A percentile compares a stretch with the other conserved stretches of the same genome.
These are phyloP conservation scores for Paralichthys olivaceus DNA, from an alignment of 2,113 vertebrate genomes.

Conservation along the genomic window DNA sequence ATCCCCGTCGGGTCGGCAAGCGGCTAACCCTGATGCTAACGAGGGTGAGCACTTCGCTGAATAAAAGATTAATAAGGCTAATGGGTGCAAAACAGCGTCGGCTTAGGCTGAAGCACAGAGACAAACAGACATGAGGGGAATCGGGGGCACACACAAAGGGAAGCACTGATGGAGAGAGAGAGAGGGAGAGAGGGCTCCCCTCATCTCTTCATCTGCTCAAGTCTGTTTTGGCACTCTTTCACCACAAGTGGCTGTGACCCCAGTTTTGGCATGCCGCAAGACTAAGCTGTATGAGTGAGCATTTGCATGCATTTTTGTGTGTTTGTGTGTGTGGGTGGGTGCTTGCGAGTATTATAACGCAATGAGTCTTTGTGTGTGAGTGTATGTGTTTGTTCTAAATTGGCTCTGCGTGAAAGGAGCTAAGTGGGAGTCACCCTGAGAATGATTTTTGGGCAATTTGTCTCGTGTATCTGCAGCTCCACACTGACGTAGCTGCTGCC, in stretches of 20 bases:
- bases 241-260: conserved; percentile 67
- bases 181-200: conserved; percentile 30
- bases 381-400: conserved; percentile 31
- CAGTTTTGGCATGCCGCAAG: conserved; percentile 59
- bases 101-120: conserved; percentile 52
- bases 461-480: conserved; percentile 49
- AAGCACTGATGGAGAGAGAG: conserved; percentile 8
- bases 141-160: conserved; percentile 25
- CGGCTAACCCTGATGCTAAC: conserved; percentile 57
- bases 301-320: conserved; percentile 21
- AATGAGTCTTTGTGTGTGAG: conserved; percentile 12
- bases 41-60: conserved; percentile 66
- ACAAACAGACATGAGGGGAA: conserved; percentile 44
- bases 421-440: conserved; percentile 58
- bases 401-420: conserved; percentile 50
- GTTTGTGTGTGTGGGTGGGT: conserved; percentile 14
- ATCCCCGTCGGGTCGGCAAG: conserved; percentile 48
- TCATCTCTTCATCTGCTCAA: conserved; percentile 66
- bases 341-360: conserved; percentile 21
- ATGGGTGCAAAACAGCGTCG: conserved; percentile 64
- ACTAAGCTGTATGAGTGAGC: conserved; percentile 47
- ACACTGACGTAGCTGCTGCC: conserved; percentile 54
- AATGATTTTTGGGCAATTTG: conserved; percentile 56
- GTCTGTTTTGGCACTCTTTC: conserved; percentile 66
- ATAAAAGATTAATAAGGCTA: conserved; percentile 79